phyloP scores from a whole-genome alignment of 2,888 invertebrate species.

The Platycnemis pennipes region DNA sequence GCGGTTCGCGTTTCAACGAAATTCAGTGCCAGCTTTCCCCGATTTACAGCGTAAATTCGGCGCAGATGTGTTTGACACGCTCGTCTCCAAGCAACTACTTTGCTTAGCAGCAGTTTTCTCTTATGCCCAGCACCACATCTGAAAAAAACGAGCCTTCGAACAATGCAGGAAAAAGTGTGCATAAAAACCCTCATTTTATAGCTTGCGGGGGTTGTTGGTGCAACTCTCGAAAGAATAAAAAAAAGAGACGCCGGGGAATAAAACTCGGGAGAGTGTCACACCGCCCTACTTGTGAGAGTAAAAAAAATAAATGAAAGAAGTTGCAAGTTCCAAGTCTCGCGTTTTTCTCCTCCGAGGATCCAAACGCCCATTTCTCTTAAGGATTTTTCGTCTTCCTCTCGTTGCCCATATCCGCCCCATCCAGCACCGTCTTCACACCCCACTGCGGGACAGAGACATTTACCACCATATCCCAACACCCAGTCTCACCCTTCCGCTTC shows the following conservation, averaged over 20 bases:
- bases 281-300: conserved; percentile 28
- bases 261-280: conserved; percentile 34
- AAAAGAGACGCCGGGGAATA: background rate
- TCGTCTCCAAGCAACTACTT: background rate
- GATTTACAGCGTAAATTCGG: background rate
- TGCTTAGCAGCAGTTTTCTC: background rate
- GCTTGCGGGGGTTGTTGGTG: background rate
- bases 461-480: background rate
- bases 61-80: background rate
- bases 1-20: background rate
- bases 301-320: conserved; percentile 5
- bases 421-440: background rate
- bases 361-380: conserved; percentile 40
- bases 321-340: conserved; percentile 6
- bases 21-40: background rate
- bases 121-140: background rate
- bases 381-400: conserved; percentile 21
- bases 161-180: background rate
- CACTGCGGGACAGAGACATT: background rate
- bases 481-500: background rate
- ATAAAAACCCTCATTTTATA: background rate
- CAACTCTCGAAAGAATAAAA: background rate
- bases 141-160: background rate
- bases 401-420: too few species aligned
- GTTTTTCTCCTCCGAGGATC: background rate